Percentiles rank a stretch among this genome's conserved stretches.
Conservation (phyloP, 2,888 invertebrate species). For the Coronaproctus castanopsis region DNA sequence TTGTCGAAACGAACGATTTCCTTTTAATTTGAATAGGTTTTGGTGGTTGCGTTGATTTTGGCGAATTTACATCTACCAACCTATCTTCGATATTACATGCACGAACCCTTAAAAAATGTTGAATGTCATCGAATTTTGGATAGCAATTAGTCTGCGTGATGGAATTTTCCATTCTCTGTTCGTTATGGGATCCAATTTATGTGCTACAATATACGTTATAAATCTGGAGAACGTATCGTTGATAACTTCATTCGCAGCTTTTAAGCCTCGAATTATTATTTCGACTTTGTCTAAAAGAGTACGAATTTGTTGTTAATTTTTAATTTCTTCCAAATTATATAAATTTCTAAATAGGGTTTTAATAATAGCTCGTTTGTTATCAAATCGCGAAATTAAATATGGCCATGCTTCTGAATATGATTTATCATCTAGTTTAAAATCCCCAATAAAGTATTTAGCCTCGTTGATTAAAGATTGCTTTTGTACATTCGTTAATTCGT, state of each 20-base stretch:
- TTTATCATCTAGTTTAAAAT: slow-evolving; percentile 3
- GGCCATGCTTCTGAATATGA: slow-evolving; percentile 1
- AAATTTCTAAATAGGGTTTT: neutral
- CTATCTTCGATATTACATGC: neutral
- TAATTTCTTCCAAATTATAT: neutral
- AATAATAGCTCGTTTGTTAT: slow-evolving; percentile 1
- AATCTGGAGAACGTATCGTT: slow-evolving; percentile 1
- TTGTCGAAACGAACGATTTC: neutral
- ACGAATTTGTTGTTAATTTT: neutral
- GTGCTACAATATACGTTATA: neutral
- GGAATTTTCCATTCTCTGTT: neutral
- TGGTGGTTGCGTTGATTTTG: neutral
- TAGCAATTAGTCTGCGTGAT: neutral
- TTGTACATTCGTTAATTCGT: slow-evolving; percentile 2
- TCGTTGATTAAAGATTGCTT: neutral
- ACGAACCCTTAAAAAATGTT: neutral
- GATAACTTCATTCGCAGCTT: neutral
- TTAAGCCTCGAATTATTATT: neutral
- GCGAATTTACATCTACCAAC: neutral
- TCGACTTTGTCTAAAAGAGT: neutral
- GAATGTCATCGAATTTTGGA: neutral
- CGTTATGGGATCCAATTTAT: neutral
- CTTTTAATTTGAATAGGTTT: neutral
- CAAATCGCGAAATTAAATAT: neutral
- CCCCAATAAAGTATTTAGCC: neutral